Percentiles rank a stretch among this genome's conserved stretches.
Conservation (phyloP, 2,797 vertebrate genomes). For the Urophycis tenuis region DNA sequence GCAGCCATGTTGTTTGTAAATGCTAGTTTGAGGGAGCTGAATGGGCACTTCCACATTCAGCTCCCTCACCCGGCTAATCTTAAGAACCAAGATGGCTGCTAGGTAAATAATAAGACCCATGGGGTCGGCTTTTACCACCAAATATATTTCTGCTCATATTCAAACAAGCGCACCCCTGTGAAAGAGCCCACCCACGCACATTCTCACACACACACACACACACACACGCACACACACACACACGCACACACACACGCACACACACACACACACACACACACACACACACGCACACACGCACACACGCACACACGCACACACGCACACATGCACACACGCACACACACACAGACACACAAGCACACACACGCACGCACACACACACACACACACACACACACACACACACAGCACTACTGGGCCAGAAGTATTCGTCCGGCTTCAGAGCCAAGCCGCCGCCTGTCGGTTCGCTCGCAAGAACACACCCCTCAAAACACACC, state of each 20-base stretch:
- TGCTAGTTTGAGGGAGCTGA: neutral
- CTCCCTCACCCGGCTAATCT: neutral
- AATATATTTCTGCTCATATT: neutral
- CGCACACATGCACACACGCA: neutral
- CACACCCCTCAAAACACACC: neutral
- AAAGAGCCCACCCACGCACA: neutral
- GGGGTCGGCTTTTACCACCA: neutral
- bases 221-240: neutral
- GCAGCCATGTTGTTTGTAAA: neutral
- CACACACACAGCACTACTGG: too few relatives aligned
- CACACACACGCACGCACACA: neutral
- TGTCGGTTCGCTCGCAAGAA: neutral
- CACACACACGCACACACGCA: neutral
- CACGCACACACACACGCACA: neutral
- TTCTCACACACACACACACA: neutral
- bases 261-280: neutral
- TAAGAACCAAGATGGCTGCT: neutral
- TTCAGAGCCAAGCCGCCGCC: neutral
- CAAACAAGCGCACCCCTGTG: neutral
- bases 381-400: slow-evolving; percentile 1
- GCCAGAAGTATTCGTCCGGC: too few relatives aligned
- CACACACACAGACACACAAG: neutral
- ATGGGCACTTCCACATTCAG: neutral
- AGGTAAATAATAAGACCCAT: neutral
- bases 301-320: neutral